Evolutionary conservation across 2,113 vertebrate genomes (phyloP).

Genomic region (Echinops telfairi): DNA sequence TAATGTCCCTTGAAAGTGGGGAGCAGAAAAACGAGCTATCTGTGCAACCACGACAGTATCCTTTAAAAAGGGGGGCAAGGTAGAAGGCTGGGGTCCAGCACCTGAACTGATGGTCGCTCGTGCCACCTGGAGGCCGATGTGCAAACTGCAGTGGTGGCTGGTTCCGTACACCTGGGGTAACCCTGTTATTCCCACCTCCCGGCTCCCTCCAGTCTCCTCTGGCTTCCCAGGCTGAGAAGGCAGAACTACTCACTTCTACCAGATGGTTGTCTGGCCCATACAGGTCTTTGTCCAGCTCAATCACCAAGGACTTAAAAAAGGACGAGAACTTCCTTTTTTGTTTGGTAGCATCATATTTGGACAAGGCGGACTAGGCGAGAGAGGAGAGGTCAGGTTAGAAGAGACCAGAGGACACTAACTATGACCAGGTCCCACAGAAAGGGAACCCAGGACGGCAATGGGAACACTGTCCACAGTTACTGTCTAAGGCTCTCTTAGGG

Average conservation of each 20-base stretch:
- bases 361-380: slow-evolving; percentile 94
- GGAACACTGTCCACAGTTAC: not conserved
- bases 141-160: slow-evolving; percentile 21
- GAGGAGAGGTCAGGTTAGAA: slow-evolving; percentile 78
- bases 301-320: slow-evolving; percentile 99
- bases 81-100: slow-evolving; percentile 25
- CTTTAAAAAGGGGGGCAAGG: slow-evolving; percentile 49
- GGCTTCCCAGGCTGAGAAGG: slow-evolving; percentile 62
- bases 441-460: slow-evolving; percentile 47
- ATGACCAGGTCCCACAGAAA: slow-evolving; percentile 63
- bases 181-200: not conserved
- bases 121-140: slow-evolving; percentile 65
- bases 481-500: slow-evolving; percentile 38
- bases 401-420: slow-evolving; percentile 54
- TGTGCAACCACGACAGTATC: not conserved
- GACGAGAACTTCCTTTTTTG: slow-evolving; percentile 99
- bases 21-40: not conserved
- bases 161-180: not conserved
- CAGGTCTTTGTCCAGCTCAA: slow-evolving; percentile 98
- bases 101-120: slow-evolving; percentile 49
- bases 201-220: slow-evolving; percentile 54
- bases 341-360: slow-evolving; percentile 99
- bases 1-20: not conserved
- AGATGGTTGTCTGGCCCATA: slow-evolving; percentile 99
- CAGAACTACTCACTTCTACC: slow-evolving; percentile 93